Base-by-base conservation (phyloP, 1,140 invertebrate species). In the Hypothenemus hampei region DNA sequence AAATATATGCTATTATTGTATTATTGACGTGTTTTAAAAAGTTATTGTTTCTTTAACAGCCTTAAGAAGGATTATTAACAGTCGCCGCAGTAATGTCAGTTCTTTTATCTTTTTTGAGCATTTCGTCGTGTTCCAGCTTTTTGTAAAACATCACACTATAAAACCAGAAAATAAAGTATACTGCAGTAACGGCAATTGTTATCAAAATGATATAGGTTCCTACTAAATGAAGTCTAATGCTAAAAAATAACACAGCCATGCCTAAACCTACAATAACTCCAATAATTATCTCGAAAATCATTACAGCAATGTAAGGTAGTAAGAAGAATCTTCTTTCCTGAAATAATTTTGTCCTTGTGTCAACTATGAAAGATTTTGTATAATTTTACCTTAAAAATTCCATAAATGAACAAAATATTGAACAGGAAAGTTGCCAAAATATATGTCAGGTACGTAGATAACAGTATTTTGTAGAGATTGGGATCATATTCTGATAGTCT, bases 271-370 rank as follows among this genome's bases (percentile, higher is more conserved):
- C 16, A 20, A 46, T 46, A 19, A 19, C 26, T 20, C 26, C 44
- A 33, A 46, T 10, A 35, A 21, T 20, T 20, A 46, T 33, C 13
- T 46, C 44, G 6, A 46, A 19, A 13, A 18, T 29, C 15, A 46
- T 29, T 19, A 46, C 22, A n/a, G 26, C 35, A n/a, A 46, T 20
- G 22, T 46, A 46, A n/a, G 44, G 29, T 20, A 46, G 6, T 13
- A 46, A 19, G 11, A 46, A 46, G 21, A 33, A 13, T 19, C 26
- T 33, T 15, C 26, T 16, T 6, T 20, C 18, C 44, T 46, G n/a
- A 26, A 44, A 44, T 1, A 8, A 37, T 13, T 11, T 3, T 31
- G 1, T 13, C 10, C 8, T 31, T 31, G 10, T 31, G 8, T 11
- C 3, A 37, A 37, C 18, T 3, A 16, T 37, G 3, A 11, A 37